Percentiles rank a stretch among this genome's conserved stretches.
Conservation (phyloP, 2,113 vertebrate genomes). For the Xiphophorus hellerii region DNA sequence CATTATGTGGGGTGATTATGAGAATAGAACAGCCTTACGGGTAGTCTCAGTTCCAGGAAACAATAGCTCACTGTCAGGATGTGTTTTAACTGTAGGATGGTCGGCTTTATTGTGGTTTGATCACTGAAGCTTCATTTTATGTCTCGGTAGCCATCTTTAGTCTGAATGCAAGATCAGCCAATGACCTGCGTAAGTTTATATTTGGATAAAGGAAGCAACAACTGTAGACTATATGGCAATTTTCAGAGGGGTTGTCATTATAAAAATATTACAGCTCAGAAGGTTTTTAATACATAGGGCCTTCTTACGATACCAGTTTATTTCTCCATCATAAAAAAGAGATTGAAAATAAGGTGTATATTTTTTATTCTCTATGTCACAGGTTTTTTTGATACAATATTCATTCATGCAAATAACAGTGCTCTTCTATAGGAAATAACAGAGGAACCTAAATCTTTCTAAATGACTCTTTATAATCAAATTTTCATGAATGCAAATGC, state of each 20-base stretch:
- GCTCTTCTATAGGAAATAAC: constrained; percentile 72
- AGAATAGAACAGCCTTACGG: constrained; percentile 80
- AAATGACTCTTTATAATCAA: constrained; percentile 82
- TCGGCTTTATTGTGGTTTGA: constrained; percentile 69
- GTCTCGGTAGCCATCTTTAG: constrained; percentile 36
- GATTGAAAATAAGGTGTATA: constrained; percentile 59
- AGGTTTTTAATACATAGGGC: constrained; percentile 48
- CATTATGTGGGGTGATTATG: constrained; percentile 84
- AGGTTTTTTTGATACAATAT: constrained; percentile 72
- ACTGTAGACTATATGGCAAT: constrained; percentile 40
- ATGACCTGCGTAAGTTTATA: constrained; percentile 60
- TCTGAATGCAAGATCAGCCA: constrained; percentile 48
- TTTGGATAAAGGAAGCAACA: constrained; percentile 70
- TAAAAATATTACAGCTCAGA: constrained; percentile 50
- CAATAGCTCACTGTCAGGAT: constrained; percentile 78
- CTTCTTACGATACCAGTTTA: constrained; percentile 38
- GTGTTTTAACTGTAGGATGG: constrained; percentile 71
- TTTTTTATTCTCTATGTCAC: constrained; percentile 58
- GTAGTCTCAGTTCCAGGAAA: constrained; percentile 73
- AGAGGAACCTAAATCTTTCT: constrained; percentile 76
- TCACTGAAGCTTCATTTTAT: constrained; percentile 55
- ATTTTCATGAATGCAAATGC: constrained; percentile 82
- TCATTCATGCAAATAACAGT: constrained; percentile 78
- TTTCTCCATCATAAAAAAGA: constrained; percentile 33
- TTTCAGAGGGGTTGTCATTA: constrained; percentile 61